Evolutionary conservation across 2,888 invertebrate species (phyloP).

Genomic region (Cacoxenus indagator): DNA sequence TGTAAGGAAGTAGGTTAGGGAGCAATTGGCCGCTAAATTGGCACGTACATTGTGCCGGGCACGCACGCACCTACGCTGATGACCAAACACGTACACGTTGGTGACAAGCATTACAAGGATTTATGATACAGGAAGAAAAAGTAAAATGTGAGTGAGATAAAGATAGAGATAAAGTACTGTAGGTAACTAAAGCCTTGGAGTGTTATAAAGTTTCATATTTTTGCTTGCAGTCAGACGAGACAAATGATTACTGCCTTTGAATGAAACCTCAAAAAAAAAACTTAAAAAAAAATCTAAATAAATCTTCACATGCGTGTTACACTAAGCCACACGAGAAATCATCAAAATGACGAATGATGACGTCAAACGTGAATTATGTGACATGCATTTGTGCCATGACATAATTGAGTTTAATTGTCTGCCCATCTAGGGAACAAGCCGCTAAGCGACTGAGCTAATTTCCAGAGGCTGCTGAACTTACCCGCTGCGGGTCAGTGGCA

Average conservation of each 20-base stretch:
- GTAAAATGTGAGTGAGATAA: not conserved
- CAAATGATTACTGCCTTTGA: not conserved
- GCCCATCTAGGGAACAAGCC: not conserved
- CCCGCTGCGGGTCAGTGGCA: not conserved
- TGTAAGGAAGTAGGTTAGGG: not conserved
- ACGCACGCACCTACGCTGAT: not conserved
- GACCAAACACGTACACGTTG: not conserved
- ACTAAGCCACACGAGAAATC: no score
- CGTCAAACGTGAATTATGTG: constrained; percentile 13
- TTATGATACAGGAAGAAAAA: not conserved
- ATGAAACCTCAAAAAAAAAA: not conserved
- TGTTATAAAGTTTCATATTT: no score
- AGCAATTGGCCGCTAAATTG: not conserved
- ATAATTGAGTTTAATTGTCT: constrained; percentile 23
- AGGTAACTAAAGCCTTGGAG: no score
- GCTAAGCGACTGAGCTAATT: no score
- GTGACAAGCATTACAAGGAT: constrained; percentile 9
- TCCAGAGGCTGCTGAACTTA: constrained; percentile 39
- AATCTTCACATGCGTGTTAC: no score
- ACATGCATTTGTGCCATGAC: constrained; percentile 13
- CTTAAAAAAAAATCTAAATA: no score
- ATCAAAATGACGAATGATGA: not conserved
- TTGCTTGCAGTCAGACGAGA: not conserved
- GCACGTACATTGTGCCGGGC: not conserved
- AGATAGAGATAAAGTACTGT: not conserved